Evolutionary conservation across 2,797 vertebrate species (phyloP).

Genomic region (Hydrocynus forskahlii): DNA sequence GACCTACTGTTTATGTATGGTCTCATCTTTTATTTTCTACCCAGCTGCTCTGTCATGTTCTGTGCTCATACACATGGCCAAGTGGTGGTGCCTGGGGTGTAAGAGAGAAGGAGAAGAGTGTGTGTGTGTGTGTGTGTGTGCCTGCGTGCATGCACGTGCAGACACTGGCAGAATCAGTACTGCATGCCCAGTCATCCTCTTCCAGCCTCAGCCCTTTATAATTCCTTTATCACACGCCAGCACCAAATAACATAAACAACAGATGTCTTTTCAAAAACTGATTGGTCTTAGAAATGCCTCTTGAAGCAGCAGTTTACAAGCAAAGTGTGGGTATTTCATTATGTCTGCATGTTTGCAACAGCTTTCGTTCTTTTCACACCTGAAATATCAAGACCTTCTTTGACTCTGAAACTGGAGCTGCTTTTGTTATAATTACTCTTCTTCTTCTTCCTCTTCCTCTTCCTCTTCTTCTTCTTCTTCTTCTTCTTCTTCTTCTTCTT

Average conservation of each 20-base stretch:
- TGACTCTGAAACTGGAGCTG: not conserved
- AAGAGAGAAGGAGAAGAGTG: slow-evolving; percentile 48
- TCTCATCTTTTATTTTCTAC: slow-evolving; percentile 12
- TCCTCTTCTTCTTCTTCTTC: too few species aligned
- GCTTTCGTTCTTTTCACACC: not conserved
- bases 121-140: slow-evolving; percentile 36
- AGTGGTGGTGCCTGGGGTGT: slow-evolving; percentile 23
- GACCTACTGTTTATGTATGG: slow-evolving; percentile 13
- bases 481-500: too few species aligned
- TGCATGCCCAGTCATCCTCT: slow-evolving; percentile 65
- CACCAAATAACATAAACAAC: slow-evolving; percentile 67
- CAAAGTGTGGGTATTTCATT: slow-evolving; percentile 4
- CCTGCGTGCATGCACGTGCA: slow-evolving; percentile 38
- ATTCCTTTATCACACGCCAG: slow-evolving; percentile 68
- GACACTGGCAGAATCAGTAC: slow-evolving; percentile 55
- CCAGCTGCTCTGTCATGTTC: slow-evolving; percentile 18
- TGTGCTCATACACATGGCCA: not conserved
- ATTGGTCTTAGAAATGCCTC: slow-evolving; percentile 44
- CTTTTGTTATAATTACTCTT: not conserved
- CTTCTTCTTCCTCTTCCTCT: too few species aligned
- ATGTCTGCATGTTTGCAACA: not conserved
- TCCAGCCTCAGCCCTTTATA: slow-evolving; percentile 59
- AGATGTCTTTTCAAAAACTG: slow-evolving; percentile 63
- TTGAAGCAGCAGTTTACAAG: slow-evolving; percentile 55
- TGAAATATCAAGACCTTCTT: not conserved